Conservation (phyloP, 2,113 vertebrate genomes). For the Aix galericulata region DNA sequence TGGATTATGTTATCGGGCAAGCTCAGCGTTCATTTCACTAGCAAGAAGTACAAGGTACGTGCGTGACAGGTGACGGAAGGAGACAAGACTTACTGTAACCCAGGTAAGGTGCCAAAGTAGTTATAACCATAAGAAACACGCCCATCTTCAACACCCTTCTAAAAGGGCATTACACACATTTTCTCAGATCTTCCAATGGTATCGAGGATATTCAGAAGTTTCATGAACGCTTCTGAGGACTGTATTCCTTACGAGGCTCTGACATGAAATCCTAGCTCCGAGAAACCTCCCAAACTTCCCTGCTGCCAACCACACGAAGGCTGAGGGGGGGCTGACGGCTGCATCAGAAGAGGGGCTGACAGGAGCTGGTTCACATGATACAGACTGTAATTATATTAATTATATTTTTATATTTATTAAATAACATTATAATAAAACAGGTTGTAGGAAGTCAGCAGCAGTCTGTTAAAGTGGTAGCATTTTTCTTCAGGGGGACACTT, state of each 20-base stretch:
- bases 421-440: not conserved
- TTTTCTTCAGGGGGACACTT: not conserved
- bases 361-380: not conserved
- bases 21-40: not conserved
- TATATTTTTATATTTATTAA: no score
- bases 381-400: not conserved
- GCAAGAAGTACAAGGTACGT: fast-evolving
- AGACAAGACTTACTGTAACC: not conserved
- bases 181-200: not conserved
- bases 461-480: not conserved
- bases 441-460: not conserved
- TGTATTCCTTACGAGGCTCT: not conserved
- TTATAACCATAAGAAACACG: not conserved
- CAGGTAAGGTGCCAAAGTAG: not conserved
- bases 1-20: not conserved
- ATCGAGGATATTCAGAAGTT: not conserved
- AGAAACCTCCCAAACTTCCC: not conserved
- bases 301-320: not conserved
- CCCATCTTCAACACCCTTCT: not conserved
- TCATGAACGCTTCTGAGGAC: not conserved
- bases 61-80: not conserved
- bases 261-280: not conserved
- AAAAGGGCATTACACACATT: not conserved
- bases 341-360: not conserved
- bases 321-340: not conserved